phyloP scores from a whole-genome alignment of 2,113 vertebrate genomes.

The Laticauda colubrina region DNA sequence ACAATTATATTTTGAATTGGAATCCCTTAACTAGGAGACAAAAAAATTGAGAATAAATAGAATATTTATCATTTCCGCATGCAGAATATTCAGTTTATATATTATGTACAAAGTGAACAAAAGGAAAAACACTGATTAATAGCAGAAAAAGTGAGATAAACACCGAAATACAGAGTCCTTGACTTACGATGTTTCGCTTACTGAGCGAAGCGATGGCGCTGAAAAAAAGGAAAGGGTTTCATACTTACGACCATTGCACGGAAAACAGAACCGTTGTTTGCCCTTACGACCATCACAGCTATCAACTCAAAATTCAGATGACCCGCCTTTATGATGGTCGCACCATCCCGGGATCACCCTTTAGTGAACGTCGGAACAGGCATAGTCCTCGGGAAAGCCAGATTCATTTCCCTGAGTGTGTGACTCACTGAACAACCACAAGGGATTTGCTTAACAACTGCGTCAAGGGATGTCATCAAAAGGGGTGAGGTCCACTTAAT shows the following conservation, averaged over 20 bases:
- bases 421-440: neutral
- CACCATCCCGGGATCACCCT: neutral
- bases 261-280: too few relatives aligned
- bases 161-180: neutral
- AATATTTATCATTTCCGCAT: slow-evolving; percentile 6
- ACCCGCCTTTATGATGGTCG: fast-evolving
- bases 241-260: too few relatives aligned
- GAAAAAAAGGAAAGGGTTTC: too few relatives aligned
- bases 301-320: neutral
- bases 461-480: neutral
- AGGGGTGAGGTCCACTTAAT: neutral
- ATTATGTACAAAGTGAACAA: neutral
- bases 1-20: neutral
- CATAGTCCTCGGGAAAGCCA: neutral
- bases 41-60: neutral
- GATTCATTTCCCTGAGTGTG: neutral
- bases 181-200: too few relatives aligned
- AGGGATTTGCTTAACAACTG: neutral
- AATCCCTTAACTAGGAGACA: neutral
- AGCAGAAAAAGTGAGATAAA: neutral
- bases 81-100: neutral
- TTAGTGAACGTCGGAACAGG: too few relatives aligned
- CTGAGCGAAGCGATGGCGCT: too few relatives aligned
- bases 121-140: too few relatives aligned
- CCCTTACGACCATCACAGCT: neutral